These are phyloP conservation scores for Drosophila kurseongensis DNA, from an alignment of 1,140 invertebrate genomes.

Conservation along the genomic window DNA sequence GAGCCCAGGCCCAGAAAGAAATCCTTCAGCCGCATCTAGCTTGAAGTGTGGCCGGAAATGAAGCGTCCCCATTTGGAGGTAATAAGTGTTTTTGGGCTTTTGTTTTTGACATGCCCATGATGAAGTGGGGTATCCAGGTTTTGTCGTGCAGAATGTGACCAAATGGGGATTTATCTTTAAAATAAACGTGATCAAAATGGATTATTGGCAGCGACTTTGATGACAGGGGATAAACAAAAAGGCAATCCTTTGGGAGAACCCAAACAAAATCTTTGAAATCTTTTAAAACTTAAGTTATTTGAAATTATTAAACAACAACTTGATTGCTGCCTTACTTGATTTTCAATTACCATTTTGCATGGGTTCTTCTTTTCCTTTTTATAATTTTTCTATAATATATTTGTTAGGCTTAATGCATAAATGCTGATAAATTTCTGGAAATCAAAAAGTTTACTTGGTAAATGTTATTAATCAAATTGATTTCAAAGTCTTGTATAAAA, in stretches of 20 bases:
- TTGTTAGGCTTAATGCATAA: too few species aligned
- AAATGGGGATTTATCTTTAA: slow-evolving; percentile 28
- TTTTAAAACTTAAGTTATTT: too few species aligned
- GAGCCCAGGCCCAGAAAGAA: slow-evolving; percentile 20
- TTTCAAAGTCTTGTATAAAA: too few species aligned
- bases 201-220: slow-evolving; percentile 26
- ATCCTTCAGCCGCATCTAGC: slow-evolving; percentile 41
- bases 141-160: slow-evolving; percentile 32
- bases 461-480: too few species aligned
- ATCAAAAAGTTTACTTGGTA: too few species aligned
- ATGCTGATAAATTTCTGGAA: too few species aligned
- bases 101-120: slow-evolving; percentile 47
- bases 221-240: slow-evolving; percentile 10
- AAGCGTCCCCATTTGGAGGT: slow-evolving; percentile 63
- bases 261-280: not conserved
- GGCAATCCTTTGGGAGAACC: not conserved
- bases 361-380: not conserved
- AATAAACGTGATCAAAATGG: slow-evolving; percentile 39
- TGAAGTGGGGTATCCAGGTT: slow-evolving; percentile 43
- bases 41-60: slow-evolving; percentile 75
- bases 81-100: slow-evolving; percentile 59
- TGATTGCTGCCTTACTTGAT: too few species aligned
- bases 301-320: too few species aligned
- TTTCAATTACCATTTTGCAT: too few species aligned
- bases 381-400: not conserved